phyloP scores from a whole-genome alignment of 92 coral and sea anemone species.

The Siderastrea siderea region DNA sequence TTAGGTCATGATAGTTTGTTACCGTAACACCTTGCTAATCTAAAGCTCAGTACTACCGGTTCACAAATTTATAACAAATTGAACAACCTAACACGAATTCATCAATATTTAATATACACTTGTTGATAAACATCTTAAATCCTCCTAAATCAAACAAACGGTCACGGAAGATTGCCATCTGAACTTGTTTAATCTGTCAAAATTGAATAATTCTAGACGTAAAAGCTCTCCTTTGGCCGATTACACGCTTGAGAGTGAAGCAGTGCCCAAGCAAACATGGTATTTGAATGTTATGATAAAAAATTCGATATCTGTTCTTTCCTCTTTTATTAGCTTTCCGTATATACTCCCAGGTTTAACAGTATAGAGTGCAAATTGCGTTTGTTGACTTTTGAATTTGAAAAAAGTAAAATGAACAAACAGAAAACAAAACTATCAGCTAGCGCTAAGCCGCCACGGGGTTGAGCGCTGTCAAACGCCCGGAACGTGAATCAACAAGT shows the following conservation, averaged over 20 bases:
- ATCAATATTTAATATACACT: background rate
- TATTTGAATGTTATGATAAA: background rate
- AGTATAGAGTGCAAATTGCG: background rate
- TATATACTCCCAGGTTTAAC: background rate
- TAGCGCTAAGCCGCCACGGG: too few species aligned
- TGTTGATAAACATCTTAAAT: background rate
- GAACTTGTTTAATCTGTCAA: background rate
- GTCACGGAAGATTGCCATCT: background rate
- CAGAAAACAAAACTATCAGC: background rate
- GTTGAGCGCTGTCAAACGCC: background rate
- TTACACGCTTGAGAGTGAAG: too few species aligned
- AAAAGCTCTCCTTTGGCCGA: background rate
- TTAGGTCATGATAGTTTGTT: background rate
- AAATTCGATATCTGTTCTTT: background rate
- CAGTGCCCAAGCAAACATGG: background rate
- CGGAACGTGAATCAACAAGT: background rate
- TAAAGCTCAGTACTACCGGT: background rate
- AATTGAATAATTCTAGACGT: background rate
- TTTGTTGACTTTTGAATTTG: background rate
- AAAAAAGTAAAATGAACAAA: background rate
- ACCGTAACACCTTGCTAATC: background rate
- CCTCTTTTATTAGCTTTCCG: background rate
- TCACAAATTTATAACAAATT: too few species aligned
- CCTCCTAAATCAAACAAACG: background rate
- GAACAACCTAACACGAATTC: background rate